phyloP scores from a whole-genome alignment of 2,797 vertebrate genomes.

The Pteropus rufus region DNA sequence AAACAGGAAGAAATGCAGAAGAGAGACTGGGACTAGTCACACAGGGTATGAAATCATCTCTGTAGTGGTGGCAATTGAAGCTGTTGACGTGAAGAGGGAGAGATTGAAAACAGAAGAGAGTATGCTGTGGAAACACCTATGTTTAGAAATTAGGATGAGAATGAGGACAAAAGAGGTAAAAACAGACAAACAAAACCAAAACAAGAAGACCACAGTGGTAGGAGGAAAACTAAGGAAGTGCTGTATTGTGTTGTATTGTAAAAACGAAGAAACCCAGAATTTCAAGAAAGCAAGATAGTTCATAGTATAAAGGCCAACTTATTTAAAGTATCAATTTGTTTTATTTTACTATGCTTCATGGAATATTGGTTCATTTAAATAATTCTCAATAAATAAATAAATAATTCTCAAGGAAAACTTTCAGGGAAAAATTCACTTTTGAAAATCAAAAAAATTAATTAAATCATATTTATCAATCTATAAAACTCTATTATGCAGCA shows the following conservation, averaged over 20 bases:
- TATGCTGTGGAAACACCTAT: not conserved
- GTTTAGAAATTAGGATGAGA: not conserved
- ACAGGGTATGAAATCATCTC: not conserved
- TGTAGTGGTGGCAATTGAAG: not conserved
- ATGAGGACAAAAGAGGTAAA: not conserved
- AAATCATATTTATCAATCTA: not conserved
- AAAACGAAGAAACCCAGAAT: not conserved
- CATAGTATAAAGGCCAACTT: not conserved
- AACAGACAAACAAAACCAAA: not conserved
- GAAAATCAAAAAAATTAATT: constrained; percentile 6
- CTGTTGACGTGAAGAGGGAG: not conserved
- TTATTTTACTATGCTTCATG: not conserved
- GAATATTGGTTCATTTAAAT: not conserved
- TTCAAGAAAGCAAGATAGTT: not conserved
- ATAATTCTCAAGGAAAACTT: not conserved
- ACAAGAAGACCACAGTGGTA: not conserved
- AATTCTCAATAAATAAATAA: not conserved
- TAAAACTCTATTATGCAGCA: not conserved
- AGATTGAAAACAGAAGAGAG: not conserved
- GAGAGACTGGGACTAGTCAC: not conserved
- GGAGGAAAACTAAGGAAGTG: not conserved
- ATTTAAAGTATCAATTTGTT: not conserved
- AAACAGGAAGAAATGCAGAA: not conserved
- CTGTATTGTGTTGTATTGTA: not conserved
- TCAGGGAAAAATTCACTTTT: constrained; percentile 12